Conservation (phyloP, 2,888 invertebrate species). For the Drosophila colorata region DNA sequence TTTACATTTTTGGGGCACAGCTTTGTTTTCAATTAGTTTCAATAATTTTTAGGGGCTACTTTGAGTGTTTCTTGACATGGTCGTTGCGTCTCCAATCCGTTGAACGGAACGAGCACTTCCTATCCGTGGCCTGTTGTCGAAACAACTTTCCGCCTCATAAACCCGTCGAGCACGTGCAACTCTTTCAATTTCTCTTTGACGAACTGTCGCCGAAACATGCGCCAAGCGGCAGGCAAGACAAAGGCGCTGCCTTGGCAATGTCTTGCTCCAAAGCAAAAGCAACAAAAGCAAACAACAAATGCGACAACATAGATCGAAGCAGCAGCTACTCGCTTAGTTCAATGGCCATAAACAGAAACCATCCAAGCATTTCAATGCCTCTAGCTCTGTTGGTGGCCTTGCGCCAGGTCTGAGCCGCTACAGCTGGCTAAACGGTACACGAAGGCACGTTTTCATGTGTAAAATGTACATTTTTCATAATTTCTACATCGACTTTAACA, state of each 20-base stretch:
- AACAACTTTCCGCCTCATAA: slow-evolving; percentile 71
- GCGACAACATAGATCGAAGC: slow-evolving; percentile 34
- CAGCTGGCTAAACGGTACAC: slow-evolving; percentile 12
- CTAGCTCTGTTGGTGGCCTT: slow-evolving; percentile 19
- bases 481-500: background rate
- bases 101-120: slow-evolving; percentile 57
- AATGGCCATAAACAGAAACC: slow-evolving; percentile 59
- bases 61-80: slow-evolving; percentile 40
- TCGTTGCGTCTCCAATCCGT: slow-evolving; percentile 46
- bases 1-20: slow-evolving; percentile 31
- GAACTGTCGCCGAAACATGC: slow-evolving; percentile 44
- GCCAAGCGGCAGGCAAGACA: slow-evolving; percentile 5
- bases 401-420: slow-evolving; percentile 7
- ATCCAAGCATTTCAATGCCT: slow-evolving; percentile 54
- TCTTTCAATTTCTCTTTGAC: slow-evolving; percentile 62
- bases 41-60: slow-evolving; percentile 39
- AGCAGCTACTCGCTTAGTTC: slow-evolving; percentile 39
- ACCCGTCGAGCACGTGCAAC: slow-evolving; percentile 57
- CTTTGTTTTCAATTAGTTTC: slow-evolving; percentile 60
- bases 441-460: slow-evolving; percentile 17
- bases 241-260: slow-evolving; percentile 57
- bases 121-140: slow-evolving; percentile 16
- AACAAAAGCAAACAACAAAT: slow-evolving; percentile 19
- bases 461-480: slow-evolving; percentile 6
- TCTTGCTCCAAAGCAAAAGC: slow-evolving; percentile 7